Percentiles rank a stretch among this genome's conserved stretches.
phyloP scores from a whole-genome alignment of 1,140 invertebrate species.

The Hetaerina americana region DNA sequence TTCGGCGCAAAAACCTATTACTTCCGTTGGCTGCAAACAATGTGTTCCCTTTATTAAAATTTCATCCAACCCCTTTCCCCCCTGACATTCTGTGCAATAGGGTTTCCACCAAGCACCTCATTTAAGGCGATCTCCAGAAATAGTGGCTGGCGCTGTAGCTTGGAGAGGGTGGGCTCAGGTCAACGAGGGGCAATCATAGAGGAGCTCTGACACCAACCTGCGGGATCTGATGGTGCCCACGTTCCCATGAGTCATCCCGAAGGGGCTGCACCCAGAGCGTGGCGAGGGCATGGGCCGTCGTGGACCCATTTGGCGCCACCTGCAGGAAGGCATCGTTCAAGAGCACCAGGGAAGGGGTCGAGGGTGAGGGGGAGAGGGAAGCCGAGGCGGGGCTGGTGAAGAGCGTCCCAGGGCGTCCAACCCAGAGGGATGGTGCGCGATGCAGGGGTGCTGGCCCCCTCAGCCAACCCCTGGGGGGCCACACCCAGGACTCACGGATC shows the following conservation, averaged over 20 bases:
- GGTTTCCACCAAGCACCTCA: no score
- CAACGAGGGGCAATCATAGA: no score
- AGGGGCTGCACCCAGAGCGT: conserved; percentile 66
- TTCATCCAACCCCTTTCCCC: no score
- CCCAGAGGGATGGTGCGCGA: not conserved
- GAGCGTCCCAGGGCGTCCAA: not conserved
- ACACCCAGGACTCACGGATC: conserved; percentile 23
- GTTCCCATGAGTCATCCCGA: conserved; percentile 36
- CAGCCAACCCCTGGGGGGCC: not conserved
- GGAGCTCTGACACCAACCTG: no score
- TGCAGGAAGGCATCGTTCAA: conserved; percentile 63
- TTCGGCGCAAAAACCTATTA: no score
- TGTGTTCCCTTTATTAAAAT: no score
- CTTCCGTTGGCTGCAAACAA: no score
- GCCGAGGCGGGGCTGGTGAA: not conserved
- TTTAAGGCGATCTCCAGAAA: no score
- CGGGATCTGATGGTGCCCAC: conserved; percentile 24
- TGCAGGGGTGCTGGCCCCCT: no score
- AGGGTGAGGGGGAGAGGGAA: conserved; percentile 43
- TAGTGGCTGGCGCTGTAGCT: no score
- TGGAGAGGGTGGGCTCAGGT: no score
- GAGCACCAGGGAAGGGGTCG: conserved; percentile 61
- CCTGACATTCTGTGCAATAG: no score
- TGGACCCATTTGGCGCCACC: conserved; percentile 43
- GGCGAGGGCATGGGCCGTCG: conserved; percentile 46